Evolutionary conservation across 2,888 invertebrate genomes (phyloP), one percentile per base, ranked within the genome.

Genomic region (Strigamia transsilvanica): DNA sequence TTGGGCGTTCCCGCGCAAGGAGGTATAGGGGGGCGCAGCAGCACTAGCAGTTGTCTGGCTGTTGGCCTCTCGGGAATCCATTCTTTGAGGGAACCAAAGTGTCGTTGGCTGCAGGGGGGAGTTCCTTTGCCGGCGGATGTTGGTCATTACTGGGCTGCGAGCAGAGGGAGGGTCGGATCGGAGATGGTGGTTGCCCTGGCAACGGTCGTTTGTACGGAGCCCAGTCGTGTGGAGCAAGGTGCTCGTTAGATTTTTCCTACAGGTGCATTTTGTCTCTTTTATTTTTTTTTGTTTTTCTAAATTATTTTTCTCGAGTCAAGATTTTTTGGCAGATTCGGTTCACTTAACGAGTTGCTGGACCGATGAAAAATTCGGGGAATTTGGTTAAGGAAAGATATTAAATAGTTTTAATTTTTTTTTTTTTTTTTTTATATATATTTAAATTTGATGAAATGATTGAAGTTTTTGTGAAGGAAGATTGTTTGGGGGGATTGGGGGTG

Each of bases 71-170:
- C 66, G 66, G 27, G 66, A 66, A 66, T 66, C 66, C 66, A 66
- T 66, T 66, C 66, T 66, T 66, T 27, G 66, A 23, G 66, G 66
- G 66, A 66, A 66, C 66, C 66, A 21, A 66, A 66, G 66, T 66
- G 66, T 66, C 66, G 66, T 66, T 66, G 66, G 66, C 66, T 66
- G 66, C 32, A 66, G 66, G 66, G 66, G 66, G 66, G 66, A 66
- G 66, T 66, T 66, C 66, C 61, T 27, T 66, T 66, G 66, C 66
- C 66, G 66, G 66, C 66, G 66, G 66, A 66, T 66, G 66, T 66
- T 66, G 66, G 66, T 66, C 66, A 66, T 66, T 66, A 66, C 66
- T 66, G 66, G 66, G 66, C 66, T 66, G 66, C 27, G 27, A 66
- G 66, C 66, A 66, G 66, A 66, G 66, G 66, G 66, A 66, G 66